Evolutionary conservation across 2,797 vertebrate genomes (phyloP), one percentile per base, ranked within the genome.

Genomic region (Borostomias antarcticus): DNA sequence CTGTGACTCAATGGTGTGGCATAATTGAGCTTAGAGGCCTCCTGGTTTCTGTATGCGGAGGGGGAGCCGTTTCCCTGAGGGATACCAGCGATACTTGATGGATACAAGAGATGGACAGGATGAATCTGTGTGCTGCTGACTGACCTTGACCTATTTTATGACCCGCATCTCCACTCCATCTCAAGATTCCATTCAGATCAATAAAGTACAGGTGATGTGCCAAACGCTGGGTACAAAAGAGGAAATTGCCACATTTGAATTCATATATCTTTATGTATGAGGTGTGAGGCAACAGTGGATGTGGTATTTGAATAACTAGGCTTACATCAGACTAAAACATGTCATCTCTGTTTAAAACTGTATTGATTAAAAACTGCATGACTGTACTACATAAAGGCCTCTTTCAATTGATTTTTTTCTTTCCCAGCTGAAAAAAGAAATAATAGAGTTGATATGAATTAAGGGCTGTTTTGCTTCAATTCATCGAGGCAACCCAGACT

Each of bases 401-500:
- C 84, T 89, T 91, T 86, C 82, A 76, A 93, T 92, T 89, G 89
- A 92, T 93, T 92, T 88, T 87, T 86, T 69, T 50, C 30, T 70
- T 64, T 56, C 47, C 70, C 80, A 81, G 78, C 81, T 81, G 84
- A 89, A 89, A 88, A 72, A 71, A 47, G 19, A 86, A 82, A 88
- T 85, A 86, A 89, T 85, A 85, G 83, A 87, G 80, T 82, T 91
- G 76, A 90, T 87, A 87, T 88, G 88, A 93, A 91, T 92, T 91
- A 92, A 88, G 83, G 85, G 72, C 72, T 89, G 85, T 94, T 94
- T 93, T 91, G 91, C 91, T 91, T 94, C 90, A 90, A 90, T 94
- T 93, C 91, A 92, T 95, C 92, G 90, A 89, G 93, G 91, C 90
- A 90, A 86, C 82, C 78, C 86, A 91, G 91, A 94, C 93, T 93